Evolutionary conservation across 2,113 vertebrate species (phyloP).

Genomic region (Sphaerodactylus townsendi): DNA sequence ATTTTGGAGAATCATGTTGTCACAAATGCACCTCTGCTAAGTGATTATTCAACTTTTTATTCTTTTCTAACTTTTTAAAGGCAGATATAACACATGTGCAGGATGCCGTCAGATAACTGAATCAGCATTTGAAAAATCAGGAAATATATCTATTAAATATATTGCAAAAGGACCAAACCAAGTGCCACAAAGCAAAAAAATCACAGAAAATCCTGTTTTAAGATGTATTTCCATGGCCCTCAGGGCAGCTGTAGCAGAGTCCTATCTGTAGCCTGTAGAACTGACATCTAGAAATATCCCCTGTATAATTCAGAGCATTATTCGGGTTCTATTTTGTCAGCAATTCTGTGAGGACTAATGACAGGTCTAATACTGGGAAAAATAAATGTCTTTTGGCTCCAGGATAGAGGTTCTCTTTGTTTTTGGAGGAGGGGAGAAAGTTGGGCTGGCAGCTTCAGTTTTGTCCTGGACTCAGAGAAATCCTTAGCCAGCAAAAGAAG

Average conservation of each 20-base stretch:
- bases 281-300: background rate
- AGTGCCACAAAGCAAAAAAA: no score
- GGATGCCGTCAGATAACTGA: no score
- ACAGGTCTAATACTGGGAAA: background rate
- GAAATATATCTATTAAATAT: no score
- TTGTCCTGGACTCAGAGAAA: background rate
- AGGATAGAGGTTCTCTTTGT: constrained; percentile 9
- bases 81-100: no score
- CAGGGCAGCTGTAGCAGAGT: background rate
- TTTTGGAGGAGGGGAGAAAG: background rate
- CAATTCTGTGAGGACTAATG: constrained; percentile 1
- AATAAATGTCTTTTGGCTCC: constrained; percentile 7
- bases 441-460: background rate
- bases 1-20: no score
- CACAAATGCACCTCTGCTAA: no score
- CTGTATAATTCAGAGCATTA: background rate
- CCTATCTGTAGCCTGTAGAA: background rate
- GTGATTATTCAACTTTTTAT: no score
- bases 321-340: constrained; percentile 3
- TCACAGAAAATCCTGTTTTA: background rate
- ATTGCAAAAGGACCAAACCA: no score
- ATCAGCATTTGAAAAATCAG: no score
- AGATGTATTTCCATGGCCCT: background rate
- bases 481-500: background rate
- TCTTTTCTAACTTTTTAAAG: no score